Conservation (phyloP, 2,888 invertebrate genomes). For the Ophion ellenae region DNA sequence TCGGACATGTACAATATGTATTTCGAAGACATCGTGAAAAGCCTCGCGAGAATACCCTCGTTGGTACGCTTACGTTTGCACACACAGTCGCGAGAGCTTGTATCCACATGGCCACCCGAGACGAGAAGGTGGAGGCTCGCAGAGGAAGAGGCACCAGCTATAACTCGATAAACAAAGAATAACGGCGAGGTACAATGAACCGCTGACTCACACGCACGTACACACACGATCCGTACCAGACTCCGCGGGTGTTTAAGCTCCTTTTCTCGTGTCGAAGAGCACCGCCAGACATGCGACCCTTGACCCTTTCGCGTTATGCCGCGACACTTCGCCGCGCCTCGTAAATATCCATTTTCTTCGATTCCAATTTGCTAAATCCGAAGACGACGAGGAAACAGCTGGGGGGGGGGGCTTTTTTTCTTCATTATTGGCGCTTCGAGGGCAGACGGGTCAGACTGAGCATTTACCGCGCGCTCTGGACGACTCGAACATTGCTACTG, state of each 20-base stretch:
- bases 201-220: constrained; percentile 50
- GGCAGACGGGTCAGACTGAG: too few species aligned
- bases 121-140: too few species aligned
- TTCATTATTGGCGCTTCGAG: too few species aligned
- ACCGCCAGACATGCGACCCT: constrained; percentile 20
- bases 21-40: background rate
- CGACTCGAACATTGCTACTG: too few species aligned
- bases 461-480: too few species aligned
- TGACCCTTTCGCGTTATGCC: constrained; percentile 6
- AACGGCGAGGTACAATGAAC: constrained; percentile 62
- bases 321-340: background rate
- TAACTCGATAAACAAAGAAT: constrained; percentile 63
- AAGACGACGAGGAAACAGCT: too few species aligned
- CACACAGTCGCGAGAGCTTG: background rate
- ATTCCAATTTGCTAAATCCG: background rate
- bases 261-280: constrained; percentile 30
- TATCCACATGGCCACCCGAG: background rate
- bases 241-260: constrained; percentile 9
- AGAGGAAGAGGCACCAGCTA: background rate
- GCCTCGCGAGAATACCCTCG: constrained; percentile 7
- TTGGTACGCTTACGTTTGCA: background rate
- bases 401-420: too few species aligned
- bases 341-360: background rate
- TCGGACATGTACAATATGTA: background rate
- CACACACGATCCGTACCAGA: background rate